These are phyloP conservation scores for Pachyramphus minor DNA, from an alignment of 2,113 vertebrate species.

Conservation along the genomic window DNA sequence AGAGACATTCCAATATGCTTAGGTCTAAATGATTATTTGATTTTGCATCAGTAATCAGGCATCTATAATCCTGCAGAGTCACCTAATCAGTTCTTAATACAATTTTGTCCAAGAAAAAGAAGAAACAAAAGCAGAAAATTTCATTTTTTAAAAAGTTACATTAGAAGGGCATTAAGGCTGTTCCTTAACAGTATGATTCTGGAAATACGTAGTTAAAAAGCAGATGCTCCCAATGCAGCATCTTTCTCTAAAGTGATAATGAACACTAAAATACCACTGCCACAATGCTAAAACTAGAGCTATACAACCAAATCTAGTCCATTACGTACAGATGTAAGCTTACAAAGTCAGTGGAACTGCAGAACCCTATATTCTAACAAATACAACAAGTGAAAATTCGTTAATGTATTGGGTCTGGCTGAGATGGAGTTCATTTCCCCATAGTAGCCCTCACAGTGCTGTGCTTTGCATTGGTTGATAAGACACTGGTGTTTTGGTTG, in stretches of 20 bases:
- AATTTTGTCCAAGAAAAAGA: not conserved
- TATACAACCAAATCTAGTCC: not conserved
- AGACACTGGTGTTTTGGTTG: no score
- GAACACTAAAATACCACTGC: not conserved
- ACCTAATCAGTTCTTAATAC: not conserved
- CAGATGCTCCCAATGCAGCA: not conserved
- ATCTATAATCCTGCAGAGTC: not conserved
- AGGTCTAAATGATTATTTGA: not conserved
- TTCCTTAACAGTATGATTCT: not conserved
- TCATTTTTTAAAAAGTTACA: not conserved
- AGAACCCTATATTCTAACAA: not conserved
- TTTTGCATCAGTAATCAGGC: slow-evolving; percentile 6
- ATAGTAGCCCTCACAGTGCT: no score
- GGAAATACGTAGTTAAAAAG: not conserved
- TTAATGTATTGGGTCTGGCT: not conserved
- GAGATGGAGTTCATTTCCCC: no score
- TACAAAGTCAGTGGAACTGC: not conserved
- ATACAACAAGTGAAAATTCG: not conserved
- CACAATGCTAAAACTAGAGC: not conserved
- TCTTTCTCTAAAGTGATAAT: not conserved
- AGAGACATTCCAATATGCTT: slow-evolving; percentile 3
- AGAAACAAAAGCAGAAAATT: slow-evolving; percentile 1
- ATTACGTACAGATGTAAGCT: not conserved
- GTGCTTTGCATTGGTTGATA: no score
- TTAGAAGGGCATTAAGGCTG: not conserved